phyloP scores from a whole-genome alignment of 1,140 invertebrate genomes.

The Euura saliciscinereae region DNA sequence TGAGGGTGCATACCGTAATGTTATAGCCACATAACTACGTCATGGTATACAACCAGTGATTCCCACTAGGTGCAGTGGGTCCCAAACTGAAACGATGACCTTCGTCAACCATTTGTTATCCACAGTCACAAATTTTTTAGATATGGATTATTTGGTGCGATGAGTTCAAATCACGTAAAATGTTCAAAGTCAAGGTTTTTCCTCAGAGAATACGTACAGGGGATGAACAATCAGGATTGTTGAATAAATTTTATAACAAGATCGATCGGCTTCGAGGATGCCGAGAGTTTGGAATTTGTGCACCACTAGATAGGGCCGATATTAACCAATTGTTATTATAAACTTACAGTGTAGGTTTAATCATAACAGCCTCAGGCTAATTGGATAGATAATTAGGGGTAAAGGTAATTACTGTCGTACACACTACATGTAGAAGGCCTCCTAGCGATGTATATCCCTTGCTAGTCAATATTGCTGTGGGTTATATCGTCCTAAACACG shows the following conservation, averaged over 20 bases:
- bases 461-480: conserved; percentile 56
- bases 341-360: conserved; percentile 61
- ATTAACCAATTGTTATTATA: conserved; percentile 62
- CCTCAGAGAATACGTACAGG: no score
- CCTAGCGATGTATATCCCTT: conserved; percentile 39
- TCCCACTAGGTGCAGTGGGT: not conserved
- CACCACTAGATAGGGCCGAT: conserved; percentile 45
- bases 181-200: not conserved
- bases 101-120: no score
- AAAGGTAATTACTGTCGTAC: conserved; percentile 58
- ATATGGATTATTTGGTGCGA: not conserved
- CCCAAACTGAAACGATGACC: not conserved
- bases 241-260: not conserved
- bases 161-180: not conserved
- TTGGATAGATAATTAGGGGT: conserved; percentile 63
- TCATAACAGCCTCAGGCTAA: conserved; percentile 61
- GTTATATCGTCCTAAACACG: conserved; percentile 38
- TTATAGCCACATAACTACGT: not conserved
- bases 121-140: no score
- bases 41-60: not conserved
- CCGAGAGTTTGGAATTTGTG: not conserved
- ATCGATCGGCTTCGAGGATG: not conserved
- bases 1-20: conserved; percentile 2
- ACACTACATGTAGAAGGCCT: conserved; percentile 42
- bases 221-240: not conserved